Conservation (phyloP, 2,113 vertebrate species). For the Xyrauchen texanus region DNA sequence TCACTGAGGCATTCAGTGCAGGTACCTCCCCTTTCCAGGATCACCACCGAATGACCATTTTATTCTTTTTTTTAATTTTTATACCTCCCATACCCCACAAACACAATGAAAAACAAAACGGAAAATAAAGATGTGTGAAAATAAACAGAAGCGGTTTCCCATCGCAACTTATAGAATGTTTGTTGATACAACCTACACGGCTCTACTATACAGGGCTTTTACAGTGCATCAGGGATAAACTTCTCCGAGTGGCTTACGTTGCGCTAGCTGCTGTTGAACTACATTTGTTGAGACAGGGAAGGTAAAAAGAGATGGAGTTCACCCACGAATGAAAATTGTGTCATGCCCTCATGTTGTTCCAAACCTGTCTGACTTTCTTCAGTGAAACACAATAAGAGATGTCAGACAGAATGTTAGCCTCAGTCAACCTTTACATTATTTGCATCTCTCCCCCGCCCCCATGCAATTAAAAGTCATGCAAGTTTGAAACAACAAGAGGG, state of each 20-base stretch:
- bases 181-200: neutral
- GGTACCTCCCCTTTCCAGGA: slow-evolving; percentile 25
- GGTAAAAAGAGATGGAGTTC: neutral
- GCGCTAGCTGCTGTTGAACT: neutral
- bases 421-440: too few species aligned
- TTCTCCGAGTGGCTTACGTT: neutral
- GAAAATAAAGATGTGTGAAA: neutral
- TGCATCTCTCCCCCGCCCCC: too few species aligned
- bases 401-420: too few species aligned
- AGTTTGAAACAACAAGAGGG: too few species aligned
- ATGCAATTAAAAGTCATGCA: too few species aligned
- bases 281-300: neutral
- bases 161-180: neutral
- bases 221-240: neutral
- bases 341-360: too few species aligned
- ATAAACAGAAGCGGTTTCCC: neutral
- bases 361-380: too few species aligned
- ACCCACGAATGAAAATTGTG: too few species aligned
- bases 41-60: neutral
- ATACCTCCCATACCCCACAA: neutral
- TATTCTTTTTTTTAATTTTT: neutral
- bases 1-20: neutral
- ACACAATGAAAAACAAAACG: neutral
- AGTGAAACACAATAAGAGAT: too few species aligned
- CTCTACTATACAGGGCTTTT: neutral